Evolutionary conservation across 2,113 vertebrate species (phyloP).

Genomic region (Ifrita kowaldi): DNA sequence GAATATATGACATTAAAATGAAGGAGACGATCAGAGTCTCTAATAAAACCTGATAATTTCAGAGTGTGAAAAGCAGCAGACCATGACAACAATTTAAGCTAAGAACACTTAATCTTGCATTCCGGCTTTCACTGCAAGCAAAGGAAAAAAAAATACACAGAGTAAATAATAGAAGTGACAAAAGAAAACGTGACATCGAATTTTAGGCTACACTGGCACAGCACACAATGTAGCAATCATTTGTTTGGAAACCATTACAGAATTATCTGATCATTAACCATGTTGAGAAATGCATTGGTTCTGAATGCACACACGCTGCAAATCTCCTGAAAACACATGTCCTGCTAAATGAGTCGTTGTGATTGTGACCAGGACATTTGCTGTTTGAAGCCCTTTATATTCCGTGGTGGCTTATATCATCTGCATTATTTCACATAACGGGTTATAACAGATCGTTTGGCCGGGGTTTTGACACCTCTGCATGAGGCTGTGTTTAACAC

Average conservation of each 20-base stretch:
- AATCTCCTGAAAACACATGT: neutral
- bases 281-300: neutral
- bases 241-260: neutral
- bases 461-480: slow-evolving; percentile 61
- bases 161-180: neutral
- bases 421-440: neutral
- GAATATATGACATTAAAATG: slow-evolving; percentile 16
- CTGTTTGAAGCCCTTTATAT: neutral
- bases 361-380: neutral
- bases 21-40: neutral
- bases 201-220: neutral
- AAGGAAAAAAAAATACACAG: neutral
- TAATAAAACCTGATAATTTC: neutral
- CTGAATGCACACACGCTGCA: neutral
- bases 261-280: neutral
- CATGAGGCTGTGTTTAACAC: slow-evolving; percentile 55
- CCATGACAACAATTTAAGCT: neutral
- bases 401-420: neutral
- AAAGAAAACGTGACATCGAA: neutral
- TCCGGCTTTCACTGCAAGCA: neutral
- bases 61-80: neutral
- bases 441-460: neutral
- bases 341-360: neutral
- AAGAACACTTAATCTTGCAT: neutral
- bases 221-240: neutral